These are phyloP conservation scores for Cantharis nigra DNA, from an alignment of 2,888 invertebrate genomes.

Conservation along the genomic window DNA sequence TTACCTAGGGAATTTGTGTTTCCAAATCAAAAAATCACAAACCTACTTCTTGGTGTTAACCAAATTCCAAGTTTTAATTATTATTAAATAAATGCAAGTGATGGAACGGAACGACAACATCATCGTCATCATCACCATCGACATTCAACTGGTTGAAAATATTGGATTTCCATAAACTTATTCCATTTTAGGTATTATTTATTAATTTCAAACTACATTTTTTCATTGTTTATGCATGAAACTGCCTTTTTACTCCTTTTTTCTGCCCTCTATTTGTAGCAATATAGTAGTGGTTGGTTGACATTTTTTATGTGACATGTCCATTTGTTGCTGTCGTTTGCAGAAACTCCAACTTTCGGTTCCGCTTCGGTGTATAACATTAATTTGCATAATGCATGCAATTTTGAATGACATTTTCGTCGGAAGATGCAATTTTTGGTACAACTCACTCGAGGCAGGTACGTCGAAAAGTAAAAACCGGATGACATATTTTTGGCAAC, in stretches of 20 bases:
- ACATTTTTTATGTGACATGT: background rate
- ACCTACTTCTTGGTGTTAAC: background rate
- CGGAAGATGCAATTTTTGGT: background rate
- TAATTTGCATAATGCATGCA: background rate
- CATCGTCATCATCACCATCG: background rate
- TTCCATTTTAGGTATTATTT: background rate
- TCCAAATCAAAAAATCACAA: constrained; percentile 9
- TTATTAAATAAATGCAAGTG: background rate
- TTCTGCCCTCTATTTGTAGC: background rate
- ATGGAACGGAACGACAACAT: background rate
- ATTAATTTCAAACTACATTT: background rate
- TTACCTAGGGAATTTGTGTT: constrained; percentile 19
- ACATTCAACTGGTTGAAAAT: background rate
- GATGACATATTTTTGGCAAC: background rate
- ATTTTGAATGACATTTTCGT: background rate
- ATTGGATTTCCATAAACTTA: background rate
- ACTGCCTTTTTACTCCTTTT: background rate
- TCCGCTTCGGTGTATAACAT: background rate
- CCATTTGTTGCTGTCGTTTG: background rate
- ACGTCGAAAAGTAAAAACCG: background rate
- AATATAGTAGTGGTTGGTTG: background rate
- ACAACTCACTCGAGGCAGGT: background rate
- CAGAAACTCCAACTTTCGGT: background rate
- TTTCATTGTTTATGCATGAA: background rate
- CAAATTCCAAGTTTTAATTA: background rate